phyloP scores from a whole-genome alignment of 2,113 vertebrate species.

The Holacanthus passer region DNA sequence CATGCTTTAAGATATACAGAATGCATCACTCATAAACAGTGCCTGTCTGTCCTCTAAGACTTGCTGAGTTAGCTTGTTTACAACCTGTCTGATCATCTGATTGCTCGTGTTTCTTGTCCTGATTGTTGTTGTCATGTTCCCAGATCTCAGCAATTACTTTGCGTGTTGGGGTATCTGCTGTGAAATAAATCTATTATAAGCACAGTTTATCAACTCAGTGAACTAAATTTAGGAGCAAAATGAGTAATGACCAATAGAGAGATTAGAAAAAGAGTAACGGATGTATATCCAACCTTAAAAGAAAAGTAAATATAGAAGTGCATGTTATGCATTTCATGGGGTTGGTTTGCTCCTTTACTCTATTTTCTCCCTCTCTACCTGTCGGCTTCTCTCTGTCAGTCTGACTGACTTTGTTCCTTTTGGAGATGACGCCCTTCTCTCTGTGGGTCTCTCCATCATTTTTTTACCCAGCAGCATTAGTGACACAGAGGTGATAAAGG shows the following conservation, averaged over 20 bases:
- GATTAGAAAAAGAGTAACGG: not conserved
- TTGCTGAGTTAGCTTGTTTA: not conserved
- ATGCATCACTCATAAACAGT: not conserved
- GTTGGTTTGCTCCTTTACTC: not conserved
- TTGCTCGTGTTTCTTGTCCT: not conserved
- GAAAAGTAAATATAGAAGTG: not conserved
- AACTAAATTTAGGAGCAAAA: not conserved
- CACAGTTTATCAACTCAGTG: not conserved
- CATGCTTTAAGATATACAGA: not conserved
- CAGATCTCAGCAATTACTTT: not conserved
- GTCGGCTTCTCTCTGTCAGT: not conserved
- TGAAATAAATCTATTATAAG: not conserved
- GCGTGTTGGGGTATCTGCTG: not conserved
- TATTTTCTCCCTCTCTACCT: not conserved
- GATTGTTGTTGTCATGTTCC: no score
- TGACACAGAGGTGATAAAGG: slow-evolving; percentile 63
- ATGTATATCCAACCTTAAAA: not conserved
- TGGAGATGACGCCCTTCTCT: slow-evolving; percentile 26
- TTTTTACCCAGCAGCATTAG: slow-evolving; percentile 34
- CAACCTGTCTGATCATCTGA: not conserved
- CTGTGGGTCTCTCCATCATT: slow-evolving; percentile 15
- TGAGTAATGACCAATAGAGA: not conserved
- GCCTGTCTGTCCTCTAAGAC: not conserved
- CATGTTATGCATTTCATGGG: not conserved
- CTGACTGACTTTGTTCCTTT: slow-evolving; percentile 41